These are phyloP conservation scores for Drosophila bunnanda DNA, from an alignment of 2,888 invertebrate genomes.

Conservation along the genomic window DNA sequence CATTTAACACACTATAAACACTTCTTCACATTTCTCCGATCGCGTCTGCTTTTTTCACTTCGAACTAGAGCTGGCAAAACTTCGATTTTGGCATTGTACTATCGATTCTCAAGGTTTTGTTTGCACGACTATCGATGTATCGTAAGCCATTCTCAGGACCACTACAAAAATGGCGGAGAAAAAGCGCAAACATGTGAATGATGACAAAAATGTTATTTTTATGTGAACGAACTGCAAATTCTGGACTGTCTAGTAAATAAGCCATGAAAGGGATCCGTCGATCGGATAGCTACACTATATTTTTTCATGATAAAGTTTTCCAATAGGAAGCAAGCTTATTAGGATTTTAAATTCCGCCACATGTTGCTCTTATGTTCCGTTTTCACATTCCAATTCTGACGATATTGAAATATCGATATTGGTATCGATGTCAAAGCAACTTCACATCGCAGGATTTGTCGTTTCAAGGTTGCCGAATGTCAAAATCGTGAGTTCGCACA, in stretches of 20 bases:
- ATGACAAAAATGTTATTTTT: no score
- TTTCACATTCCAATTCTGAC: neutral
- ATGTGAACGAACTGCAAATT: no score
- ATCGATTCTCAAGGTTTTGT: neutral
- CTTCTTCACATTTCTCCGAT: neutral
- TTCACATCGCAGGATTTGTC: neutral
- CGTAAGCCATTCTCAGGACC: no score
- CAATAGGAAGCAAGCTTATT: no score
- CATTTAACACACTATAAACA: neutral
- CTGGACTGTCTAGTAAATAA: no score
- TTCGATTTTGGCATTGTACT: neutral
- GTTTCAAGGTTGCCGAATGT: neutral
- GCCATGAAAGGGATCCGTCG: no score
- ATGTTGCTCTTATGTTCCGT: no score
- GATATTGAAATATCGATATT: neutral
- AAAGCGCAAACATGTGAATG: no score
- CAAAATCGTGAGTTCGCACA: slow-evolving; percentile 17
- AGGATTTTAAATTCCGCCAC: no score
- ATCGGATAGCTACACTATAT: no score
- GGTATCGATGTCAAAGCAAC: neutral
- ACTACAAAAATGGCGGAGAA: no score
- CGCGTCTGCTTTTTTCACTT: neutral
- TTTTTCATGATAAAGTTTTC: no score
- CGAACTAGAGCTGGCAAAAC: neutral
- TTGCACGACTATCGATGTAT: neutral